Percentiles rank a stretch among this genome's conserved stretches.
Evolutionary conservation across 2,888 invertebrate species (phyloP).

Genomic region (Troglohyphantes excavatus): DNA sequence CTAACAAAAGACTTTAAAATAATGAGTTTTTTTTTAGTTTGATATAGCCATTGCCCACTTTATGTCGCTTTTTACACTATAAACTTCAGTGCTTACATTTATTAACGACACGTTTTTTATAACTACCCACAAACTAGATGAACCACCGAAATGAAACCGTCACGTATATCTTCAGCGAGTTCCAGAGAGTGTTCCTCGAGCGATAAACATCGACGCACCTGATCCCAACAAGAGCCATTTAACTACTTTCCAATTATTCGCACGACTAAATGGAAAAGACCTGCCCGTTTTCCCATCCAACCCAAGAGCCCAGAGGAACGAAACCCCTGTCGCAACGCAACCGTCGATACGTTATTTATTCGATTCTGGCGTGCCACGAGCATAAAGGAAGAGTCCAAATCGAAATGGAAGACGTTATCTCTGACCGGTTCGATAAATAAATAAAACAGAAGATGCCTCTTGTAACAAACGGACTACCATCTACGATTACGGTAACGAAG

Average conservation of each 20-base stretch:
- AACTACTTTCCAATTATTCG: slow-evolving; percentile 71
- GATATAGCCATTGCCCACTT: too few relatives aligned
- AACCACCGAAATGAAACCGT: slow-evolving; percentile 17
- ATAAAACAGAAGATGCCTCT: slow-evolving; percentile 52
- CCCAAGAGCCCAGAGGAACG: too few relatives aligned
- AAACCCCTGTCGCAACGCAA: slow-evolving; percentile 25
- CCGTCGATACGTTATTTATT: slow-evolving; percentile 72
- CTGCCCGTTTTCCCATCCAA: neutral
- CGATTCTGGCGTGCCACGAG: slow-evolving; percentile 55
- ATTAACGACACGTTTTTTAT: neutral
- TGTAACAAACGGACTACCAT: slow-evolving; percentile 57
- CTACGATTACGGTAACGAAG: slow-evolving; percentile 60
- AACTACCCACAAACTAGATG: neutral
- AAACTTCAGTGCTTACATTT: neutral
- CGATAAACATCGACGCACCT: slow-evolving; percentile 48
- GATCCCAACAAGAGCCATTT: slow-evolving; percentile 47
- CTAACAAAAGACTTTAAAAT: too few relatives aligned
- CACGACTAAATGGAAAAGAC: slow-evolving; percentile 39
- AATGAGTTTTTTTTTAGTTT: too few relatives aligned
- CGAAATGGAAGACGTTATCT: slow-evolving; percentile 65
- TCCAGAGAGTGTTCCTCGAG: slow-evolving; percentile 3
- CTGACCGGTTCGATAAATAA: slow-evolving; percentile 70
- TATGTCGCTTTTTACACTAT: too few relatives aligned
- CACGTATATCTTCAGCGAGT: slow-evolving; percentile 37
- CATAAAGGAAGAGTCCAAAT: slow-evolving; percentile 39